Percentiles rank a stretch among this genome's conserved stretches.
These are phyloP conservation scores for Fregata magnificens DNA, from an alignment of 2,113 vertebrate genomes.

Conservation along the genomic window DNA sequence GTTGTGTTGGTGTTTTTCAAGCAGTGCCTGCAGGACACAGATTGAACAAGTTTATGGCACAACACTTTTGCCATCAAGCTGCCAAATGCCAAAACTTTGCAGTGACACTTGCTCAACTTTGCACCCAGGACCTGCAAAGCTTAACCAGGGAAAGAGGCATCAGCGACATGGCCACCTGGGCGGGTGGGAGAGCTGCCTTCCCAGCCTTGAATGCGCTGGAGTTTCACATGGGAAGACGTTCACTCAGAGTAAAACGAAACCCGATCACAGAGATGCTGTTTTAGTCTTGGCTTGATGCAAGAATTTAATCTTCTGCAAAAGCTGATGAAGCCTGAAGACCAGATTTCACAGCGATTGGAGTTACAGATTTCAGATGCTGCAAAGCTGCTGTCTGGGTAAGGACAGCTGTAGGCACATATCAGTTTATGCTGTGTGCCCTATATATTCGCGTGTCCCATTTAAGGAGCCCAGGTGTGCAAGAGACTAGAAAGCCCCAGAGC, in stretches of 20 bases:
- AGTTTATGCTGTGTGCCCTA: not conserved
- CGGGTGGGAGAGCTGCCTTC: not conserved
- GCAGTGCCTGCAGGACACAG: not conserved
- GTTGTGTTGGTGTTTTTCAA: not conserved
- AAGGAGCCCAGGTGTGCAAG: not conserved
- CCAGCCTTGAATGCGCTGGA: accelerated
- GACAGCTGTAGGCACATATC: not conserved
- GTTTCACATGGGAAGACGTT: not conserved
- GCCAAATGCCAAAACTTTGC: not conserved
- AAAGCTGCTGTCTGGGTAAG: not conserved
- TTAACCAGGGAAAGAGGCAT: accelerated
- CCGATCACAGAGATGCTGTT: accelerated
- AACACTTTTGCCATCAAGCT: not conserved
- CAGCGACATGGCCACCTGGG: accelerated
- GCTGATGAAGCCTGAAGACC: not conserved
- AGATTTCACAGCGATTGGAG: not conserved
- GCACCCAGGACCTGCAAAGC: not conserved
- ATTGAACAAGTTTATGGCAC: not conserved
- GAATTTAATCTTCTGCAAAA: not conserved
- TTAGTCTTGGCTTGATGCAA: not conserved
- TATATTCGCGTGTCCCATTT: not conserved
- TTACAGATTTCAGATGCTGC: not conserved
- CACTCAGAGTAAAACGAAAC: not conserved
- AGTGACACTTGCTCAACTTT: not conserved
- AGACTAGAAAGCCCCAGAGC: not conserved